Evolutionary conservation across 2,888 invertebrate genomes (phyloP), one percentile per base, ranked within the genome.

Genomic region (Amiota mariae): DNA sequence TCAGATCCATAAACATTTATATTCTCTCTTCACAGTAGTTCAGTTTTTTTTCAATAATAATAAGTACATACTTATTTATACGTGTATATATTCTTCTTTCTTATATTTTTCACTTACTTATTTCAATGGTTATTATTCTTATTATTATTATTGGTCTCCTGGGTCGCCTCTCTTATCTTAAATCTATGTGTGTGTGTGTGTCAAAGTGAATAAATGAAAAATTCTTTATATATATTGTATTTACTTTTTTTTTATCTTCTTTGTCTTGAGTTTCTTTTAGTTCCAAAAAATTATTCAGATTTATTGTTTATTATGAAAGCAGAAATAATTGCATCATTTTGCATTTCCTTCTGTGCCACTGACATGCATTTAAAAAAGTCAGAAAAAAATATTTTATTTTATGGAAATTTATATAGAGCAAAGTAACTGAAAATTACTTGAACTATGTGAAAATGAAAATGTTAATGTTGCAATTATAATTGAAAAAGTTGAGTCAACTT

Each of bases 261-360:
- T 18, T 57, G 10, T 36, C 36, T 54, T 54, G 1, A 1, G 8
- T n/a, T 54, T 12, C 54, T 11, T 36, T 63, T 36, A 36, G 9
- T 20, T 8, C 11, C 36, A 36, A 36, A 63, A 36, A 9, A 63
- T 36, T 63, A 12, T 8, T 36, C 46, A 12, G 3, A 18, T 13
- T 63, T 54, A 54, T 54, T 18, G 20, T 63, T 12, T 63, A 36
- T 36, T 36, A 46, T 1, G 12, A 36, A 13, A 46, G 18, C 46
- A 36, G 63, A 12, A 54, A n/a, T 6, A 36, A 36, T 36, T 54
- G 54, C 54, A 12, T 12, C 54, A 54, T n/a, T n/a, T 54, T 54
- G 54, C 63, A 63, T 9, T 12, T 63, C 46, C 63, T 63, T 46
- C 63, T 63, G 63, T 63, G 63, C 63, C 46, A 63, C 13, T 63